Base-by-base conservation (phyloP, 2,797 vertebrate species). In the Pelodytes ibericus region DNA sequence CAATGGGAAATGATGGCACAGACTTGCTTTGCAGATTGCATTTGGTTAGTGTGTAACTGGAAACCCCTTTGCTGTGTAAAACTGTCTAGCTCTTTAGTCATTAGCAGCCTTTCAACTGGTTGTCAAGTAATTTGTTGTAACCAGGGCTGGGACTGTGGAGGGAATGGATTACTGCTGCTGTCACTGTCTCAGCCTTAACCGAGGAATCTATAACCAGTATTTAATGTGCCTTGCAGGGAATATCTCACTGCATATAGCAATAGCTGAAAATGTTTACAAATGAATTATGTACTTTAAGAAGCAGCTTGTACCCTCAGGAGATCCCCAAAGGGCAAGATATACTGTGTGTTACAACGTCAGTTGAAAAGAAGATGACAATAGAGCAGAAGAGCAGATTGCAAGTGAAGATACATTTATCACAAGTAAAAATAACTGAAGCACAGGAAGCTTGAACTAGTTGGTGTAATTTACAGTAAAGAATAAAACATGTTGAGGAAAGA, bases 51-150 rank as follows among this genome's bases (percentile, higher is more conserved):
- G 31, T 71, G 71, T 80, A 82, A 83, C 64, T 67, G 61, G 72
- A 83, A 77, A 71, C 71, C 53, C 44, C 56, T 77, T 64, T 77
- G 74, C 41, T 62, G 49, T 56, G 47, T 71, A 75, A 74, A 75
- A 62, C 72, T 72, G 70, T 66, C 77, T 75, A 72, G 61, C 71
- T 67, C 70, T 80, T 67, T 77, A 84, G 75, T 77, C 76, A 74
- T 84, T 75, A 79, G 72, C 80, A 74, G 75, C 78, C 76, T 81
- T 78, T 81, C 71, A 71, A 75, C 71, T 36, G 68, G 79, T 82
- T 83, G 81, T 79, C 83, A 84, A 81, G 76, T 75, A 80, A 83
- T 84, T 84, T 83, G 56, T 76, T 53, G 80, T 81, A 83, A 82
- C 81, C 81, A 83, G 83, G 81, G 80, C 74, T 33, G 71, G 74